Conservation (phyloP, 2,113 vertebrate genomes). For the Candoia aspera region DNA sequence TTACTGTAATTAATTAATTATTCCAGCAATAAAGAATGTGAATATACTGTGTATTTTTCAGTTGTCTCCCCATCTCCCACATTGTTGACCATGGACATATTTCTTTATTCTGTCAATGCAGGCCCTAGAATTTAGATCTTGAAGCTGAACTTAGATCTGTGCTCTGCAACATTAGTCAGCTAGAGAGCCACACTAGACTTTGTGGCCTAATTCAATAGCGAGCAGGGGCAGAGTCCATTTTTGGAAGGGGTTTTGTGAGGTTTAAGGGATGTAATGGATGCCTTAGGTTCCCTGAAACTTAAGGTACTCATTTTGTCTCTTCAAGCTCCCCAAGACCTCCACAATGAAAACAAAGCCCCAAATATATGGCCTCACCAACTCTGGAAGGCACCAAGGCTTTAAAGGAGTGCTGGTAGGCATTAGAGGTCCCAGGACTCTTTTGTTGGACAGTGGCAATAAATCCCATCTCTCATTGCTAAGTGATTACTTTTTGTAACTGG, state of each 20-base stretch:
- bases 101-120: not conserved
- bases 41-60: not conserved
- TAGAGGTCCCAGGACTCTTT: not conserved
- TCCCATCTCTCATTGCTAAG: not conserved
- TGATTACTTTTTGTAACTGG: constrained; percentile 1
- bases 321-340: not conserved
- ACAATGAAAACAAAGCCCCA: not conserved
- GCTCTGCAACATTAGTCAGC: not conserved
- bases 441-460: not conserved
- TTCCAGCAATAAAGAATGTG: not conserved
- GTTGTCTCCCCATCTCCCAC: not conserved
- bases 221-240: not conserved
- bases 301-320: not conserved
- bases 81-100: not conserved
- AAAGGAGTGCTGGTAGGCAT: not conserved
- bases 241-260: not conserved
- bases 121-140: not conserved
- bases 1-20: not conserved
- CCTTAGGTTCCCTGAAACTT: not conserved
- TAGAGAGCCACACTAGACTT: not conserved
- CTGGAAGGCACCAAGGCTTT: not conserved
- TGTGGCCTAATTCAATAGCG: not conserved
- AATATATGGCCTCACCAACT: not conserved
- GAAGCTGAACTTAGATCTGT: not conserved
- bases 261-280: not conserved